Conservation (phyloP, 2,797 vertebrate species). For the Pseudopleuronectes americanus region DNA sequence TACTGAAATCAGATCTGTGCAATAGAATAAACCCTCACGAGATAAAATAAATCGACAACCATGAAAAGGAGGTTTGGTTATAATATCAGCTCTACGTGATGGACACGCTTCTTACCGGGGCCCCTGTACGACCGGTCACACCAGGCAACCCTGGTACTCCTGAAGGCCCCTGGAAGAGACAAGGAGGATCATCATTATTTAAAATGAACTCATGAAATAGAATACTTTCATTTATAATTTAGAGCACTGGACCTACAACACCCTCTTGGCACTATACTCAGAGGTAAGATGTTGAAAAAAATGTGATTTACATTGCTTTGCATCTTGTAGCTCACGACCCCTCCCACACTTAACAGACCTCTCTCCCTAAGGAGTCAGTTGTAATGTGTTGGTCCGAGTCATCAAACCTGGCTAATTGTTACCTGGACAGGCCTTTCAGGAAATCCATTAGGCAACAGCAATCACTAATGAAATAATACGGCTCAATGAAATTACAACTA, state of each 20-base stretch:
- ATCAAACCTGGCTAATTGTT: constrained; percentile 5
- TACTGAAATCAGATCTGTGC: constrained; percentile 11
- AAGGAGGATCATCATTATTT: constrained; percentile 2
- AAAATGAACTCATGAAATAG: not conserved
- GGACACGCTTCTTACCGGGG: constrained; percentile 83
- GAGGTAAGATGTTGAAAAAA: constrained; percentile 13
- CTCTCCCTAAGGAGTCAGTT: not conserved
- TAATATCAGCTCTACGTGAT: constrained; percentile 16
- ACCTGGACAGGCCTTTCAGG: not conserved
- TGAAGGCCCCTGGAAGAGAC: constrained; percentile 84
- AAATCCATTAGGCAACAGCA: constrained; percentile 5
- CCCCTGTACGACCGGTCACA: constrained; percentile 85
- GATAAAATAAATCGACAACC: not conserved
- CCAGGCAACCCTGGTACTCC: constrained; percentile 91
- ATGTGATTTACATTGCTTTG: not conserved
- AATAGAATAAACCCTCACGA: not conserved
- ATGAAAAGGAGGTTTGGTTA: not conserved
- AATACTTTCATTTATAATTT: not conserved
- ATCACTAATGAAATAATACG: constrained; percentile 1
- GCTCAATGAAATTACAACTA: not conserved
- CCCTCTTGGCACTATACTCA: not conserved
- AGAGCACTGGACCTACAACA: not conserved
- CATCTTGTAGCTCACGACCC: not conserved
- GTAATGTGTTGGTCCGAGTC: constrained; percentile 7
- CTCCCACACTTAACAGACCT: constrained; percentile 2